A percentile compares a stretch with the other conserved stretches of the same genome.
These are phyloP conservation scores for Argya squamiceps DNA, from an alignment of 2,797 vertebrate species.

Conservation along the genomic window DNA sequence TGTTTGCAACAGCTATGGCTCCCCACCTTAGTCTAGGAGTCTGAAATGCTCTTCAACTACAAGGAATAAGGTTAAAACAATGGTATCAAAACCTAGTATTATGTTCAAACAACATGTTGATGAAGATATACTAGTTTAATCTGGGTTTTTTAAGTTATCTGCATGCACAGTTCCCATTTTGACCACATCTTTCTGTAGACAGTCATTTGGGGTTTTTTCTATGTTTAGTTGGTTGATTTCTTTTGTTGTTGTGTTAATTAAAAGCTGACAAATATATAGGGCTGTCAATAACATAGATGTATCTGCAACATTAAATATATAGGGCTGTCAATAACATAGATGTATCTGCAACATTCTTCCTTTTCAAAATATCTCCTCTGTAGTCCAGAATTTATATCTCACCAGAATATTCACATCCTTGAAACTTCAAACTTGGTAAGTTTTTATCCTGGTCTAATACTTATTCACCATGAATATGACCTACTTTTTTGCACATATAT, in stretches of 20 bases:
- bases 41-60: neutral
- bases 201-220: neutral
- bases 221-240: neutral
- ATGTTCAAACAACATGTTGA: neutral
- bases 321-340: neutral
- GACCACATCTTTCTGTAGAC: constrained; percentile 1
- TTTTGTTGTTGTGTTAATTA: neutral
- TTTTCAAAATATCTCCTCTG: neutral
- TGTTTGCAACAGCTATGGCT: neutral
- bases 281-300: neutral
- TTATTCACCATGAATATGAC: neutral
- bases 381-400: neutral
- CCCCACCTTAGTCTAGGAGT: neutral
- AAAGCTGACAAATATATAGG: neutral
- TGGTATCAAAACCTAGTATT: neutral
- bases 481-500: neutral
- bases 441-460: neutral
- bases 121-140: neutral
- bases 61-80: neutral
- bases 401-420: neutral
- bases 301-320: neutral
- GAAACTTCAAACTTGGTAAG: neutral
- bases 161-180: constrained; percentile 5
- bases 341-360: neutral
- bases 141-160: neutral